Base-by-base conservation (phyloP, 2,888 invertebrate genomes). In the Andrena flavipes region DNA sequence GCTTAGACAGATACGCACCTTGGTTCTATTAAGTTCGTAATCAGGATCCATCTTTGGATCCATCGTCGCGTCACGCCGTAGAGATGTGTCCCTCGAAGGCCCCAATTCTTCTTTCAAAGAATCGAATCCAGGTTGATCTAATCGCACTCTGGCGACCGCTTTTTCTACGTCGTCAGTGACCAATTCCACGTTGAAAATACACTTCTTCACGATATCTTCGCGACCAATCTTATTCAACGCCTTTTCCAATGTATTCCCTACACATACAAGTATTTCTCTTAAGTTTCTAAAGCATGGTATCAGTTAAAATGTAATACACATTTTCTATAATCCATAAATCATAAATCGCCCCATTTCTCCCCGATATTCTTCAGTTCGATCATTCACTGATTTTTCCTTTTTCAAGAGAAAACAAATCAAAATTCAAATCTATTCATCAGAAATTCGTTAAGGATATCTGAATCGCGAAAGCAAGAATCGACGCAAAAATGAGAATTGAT, bases 121-220 rank as follows among this genome's bases (percentile, higher is more conserved):
- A 90, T 96, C 95, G 74, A 94, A 94, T 85, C 97, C 97, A 93
- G 95, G 94, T 84, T 94, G 94, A 89, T 95, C 94, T 64, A 94
- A 91, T 87, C 93, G 94, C 68, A 95, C 95, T 91, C 95, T 95
- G 54, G 95, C 96, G 64, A 95, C 95, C 64, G 95, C 95, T 88
- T 94, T 94, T 82, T 94, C 94, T 8, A 95, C 95, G 90, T 97
- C 96, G 92, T 97, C 97, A 0, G 97, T 97, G 1, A 97, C 97
- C 23, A 96, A 94, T 91, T 97, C 96, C n/a, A 97, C 95, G 91
- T 97, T 97, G 89, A 96, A 95, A 86, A 94, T 96, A 93, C 97
- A 97, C 91, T 96, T 96, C 78, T 96, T 96, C 0, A 98, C 97
- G 87, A 98, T 97, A 93, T 98, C 98, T 85, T 96, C 96, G 51